Evolutionary conservation across 2,888 invertebrate species (phyloP).

Genomic region (Hermodice carunculata): DNA sequence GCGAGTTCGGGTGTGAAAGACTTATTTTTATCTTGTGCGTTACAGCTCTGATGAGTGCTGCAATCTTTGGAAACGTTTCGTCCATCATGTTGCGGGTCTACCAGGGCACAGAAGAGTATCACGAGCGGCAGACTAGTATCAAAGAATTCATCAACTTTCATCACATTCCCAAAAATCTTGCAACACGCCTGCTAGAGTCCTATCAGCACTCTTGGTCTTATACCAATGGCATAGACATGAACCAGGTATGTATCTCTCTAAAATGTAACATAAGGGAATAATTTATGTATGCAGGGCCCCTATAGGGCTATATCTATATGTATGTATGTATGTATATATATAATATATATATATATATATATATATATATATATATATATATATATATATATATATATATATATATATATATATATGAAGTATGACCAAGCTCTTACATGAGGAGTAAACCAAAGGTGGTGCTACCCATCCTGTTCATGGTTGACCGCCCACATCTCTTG

Average conservation of each 20-base stretch:
- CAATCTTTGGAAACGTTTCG: slow-evolving; percentile 70
- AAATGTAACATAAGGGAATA: no score
- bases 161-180: slow-evolving; percentile 68
- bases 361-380: not conserved
- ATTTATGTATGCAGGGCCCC: not conserved
- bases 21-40: no score
- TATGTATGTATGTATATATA: not conserved
- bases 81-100: slow-evolving; percentile 69
- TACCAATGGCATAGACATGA: slow-evolving; percentile 70
- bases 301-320: not conserved
- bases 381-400: not conserved
- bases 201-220: slow-evolving; percentile 68
- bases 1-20: no score
- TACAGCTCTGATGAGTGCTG: slow-evolving; percentile 69
- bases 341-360: slow-evolving; percentile 2
- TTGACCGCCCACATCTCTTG: no score
- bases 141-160: slow-evolving; percentile 70
- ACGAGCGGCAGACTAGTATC: slow-evolving; percentile 68
- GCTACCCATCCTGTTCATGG: no score
- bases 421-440: no score
- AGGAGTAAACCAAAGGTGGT: no score
- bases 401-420: not conserved
- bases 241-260: slow-evolving; percentile 67
- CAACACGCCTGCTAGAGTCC: slow-evolving; percentile 67
- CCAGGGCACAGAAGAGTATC: slow-evolving; percentile 69